Base-by-base conservation (phyloP, 2,797 vertebrate genomes). In the Graptemys geographica region DNA sequence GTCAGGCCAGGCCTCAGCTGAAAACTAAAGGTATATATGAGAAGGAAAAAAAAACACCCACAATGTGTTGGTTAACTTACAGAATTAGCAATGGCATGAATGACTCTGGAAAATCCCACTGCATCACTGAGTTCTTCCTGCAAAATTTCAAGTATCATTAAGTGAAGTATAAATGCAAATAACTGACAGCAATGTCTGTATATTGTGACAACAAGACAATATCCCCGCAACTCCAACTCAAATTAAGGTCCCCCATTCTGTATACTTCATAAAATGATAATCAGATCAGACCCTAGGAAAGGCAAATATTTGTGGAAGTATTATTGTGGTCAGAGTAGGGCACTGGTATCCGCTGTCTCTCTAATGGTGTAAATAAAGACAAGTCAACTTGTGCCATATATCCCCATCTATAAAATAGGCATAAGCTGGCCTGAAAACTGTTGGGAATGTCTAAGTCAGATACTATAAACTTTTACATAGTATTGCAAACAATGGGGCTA, bases 41-140 rank as follows among this genome's bases (percentile, higher is more conserved):
- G 84, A 92, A 91, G 41, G 41, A 95, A 92, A 84, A 88, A 18
- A 83, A 92, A 91, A 88, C 74, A 47, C 47, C 47, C 41, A 41
- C 41, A 47, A 47, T 47, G 25, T 2, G 4, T 76, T 44, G 33
- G 52, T 44, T 82, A 88, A 99, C 99, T 98, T 97, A 99, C 99
- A 93, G 99, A 99, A 98, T 99, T 99, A 23, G 99, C 99, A 97
- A 99, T 99, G 87, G 99, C 99, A 41, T 99, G 99, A 95, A 99
- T 96, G 56, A 99, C 99, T 97, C 99, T 99, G 95, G 99, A 99
- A 98, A 99, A 99, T n/a, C 99, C 99, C 3, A 99, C 99, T 0
- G 99, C 99, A 90, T 99, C 99, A 81, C 99, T 99, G 87, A 99
- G 95, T 90, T 99, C 99, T 92, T 99, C 99, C 99, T 99, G 74